Evolutionary conservation across 2,888 invertebrate species (phyloP), one percentile per base, ranked within the genome.

Genomic region (Panopea generosa): DNA sequence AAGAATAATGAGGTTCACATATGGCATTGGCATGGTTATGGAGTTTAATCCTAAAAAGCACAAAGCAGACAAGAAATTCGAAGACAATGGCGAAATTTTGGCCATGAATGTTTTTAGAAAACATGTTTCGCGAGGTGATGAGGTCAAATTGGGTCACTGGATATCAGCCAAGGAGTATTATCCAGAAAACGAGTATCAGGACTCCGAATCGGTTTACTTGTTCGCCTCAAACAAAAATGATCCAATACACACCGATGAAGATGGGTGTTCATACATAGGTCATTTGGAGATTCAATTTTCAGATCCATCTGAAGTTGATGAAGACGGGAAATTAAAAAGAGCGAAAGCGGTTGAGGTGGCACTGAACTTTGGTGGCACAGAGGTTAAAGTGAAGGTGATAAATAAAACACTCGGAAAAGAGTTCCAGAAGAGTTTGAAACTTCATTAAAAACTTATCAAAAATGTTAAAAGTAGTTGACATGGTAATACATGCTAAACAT

Each of bases 311-410:
- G 20, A 3, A 0, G 3, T n/a, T 1, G 40, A 9, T 0, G 18
- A 0, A 4, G 22, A 2, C 11, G 55, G 49, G 22, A 18, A 52
- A 16, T 11, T 11, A 33, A 47, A 40, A n/a, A 33, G 29, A 22
- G 24, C 53, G 11, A 52, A 40, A 22, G 66, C 73, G 4, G 62
- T 77, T 2, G 73, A 69, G 49, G 66, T 77, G 7, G 55, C 69
- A 0, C 60, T 77, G 55, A 60, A 65, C 22, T 77, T 77, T 57
- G 73, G 69, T 4, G 77, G 77, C 40, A 77, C 77, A 3, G 73
- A 73, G 29, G 56, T 77, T 14, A 66, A 68, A 16, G 45, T 77
- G 24, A 63, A 56, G 24, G 71, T 62, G 16, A 40, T 52, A 0
- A 62, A 71, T 49, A 71, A 62, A 50, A 56, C 60, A 2, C 65